Conservation (phyloP, 1,140 invertebrate genomes). For the Hestina assimilis region DNA sequence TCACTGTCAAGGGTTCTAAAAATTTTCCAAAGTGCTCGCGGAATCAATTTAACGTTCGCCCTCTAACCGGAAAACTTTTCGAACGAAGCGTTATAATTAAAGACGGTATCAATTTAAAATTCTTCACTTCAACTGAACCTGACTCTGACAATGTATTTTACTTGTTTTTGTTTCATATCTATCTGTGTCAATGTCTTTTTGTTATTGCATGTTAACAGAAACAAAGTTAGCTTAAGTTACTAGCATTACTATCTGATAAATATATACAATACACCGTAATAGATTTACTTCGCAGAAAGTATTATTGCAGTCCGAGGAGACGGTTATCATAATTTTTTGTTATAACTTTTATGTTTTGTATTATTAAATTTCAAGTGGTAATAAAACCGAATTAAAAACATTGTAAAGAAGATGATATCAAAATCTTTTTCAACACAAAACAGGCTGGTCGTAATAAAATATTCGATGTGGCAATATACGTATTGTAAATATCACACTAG, state of each 20-base stretch:
- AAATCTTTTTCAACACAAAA: no score
- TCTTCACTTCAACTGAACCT: constrained; percentile 22
- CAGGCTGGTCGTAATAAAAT: background rate
- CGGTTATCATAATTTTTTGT: no score
- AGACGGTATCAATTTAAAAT: constrained; percentile 61
- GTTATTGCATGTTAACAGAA: constrained; percentile 7
- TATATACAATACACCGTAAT: no score
- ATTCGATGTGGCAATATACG: background rate
- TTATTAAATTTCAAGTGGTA: no score
- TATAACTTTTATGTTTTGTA: no score
- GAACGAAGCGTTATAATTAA: constrained; percentile 57
- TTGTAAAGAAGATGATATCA: no score
- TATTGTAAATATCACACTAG: background rate
- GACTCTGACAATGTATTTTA: constrained; percentile 34
- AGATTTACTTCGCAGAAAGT: no score
- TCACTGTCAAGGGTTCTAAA: constrained; percentile 73
- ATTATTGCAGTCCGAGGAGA: no score
- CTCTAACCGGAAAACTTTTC: constrained; percentile 57
- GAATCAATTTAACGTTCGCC: constrained; percentile 71
- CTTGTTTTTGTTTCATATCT: constrained; percentile 23
- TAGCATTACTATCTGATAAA: no score
- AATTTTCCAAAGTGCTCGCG: constrained; percentile 64
- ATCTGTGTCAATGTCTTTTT: constrained; percentile 32
- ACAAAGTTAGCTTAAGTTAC: background rate
- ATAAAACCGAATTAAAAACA: no score